A percentile compares a stretch with the other conserved stretches of the same genome.
Conservation (phyloP, 2,113 vertebrate genomes). For the Sclerurus mexicanus region DNA sequence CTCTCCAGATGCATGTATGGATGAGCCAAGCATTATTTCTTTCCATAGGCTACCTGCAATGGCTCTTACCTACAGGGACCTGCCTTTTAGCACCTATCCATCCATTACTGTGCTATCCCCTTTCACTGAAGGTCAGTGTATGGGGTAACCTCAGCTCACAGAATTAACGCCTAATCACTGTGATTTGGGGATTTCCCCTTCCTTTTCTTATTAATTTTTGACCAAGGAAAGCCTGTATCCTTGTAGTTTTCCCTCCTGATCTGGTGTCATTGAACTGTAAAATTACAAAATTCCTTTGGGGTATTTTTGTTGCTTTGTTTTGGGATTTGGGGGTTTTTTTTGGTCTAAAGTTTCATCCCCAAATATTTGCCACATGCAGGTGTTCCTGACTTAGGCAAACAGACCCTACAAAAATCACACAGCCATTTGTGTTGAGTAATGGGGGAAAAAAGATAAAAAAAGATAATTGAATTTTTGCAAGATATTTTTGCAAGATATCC, state of each 20-base stretch:
- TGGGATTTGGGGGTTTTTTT: not conserved
- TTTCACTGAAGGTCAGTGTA: not conserved
- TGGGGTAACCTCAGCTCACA: not conserved
- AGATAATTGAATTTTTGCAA: not conserved
- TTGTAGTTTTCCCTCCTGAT: not conserved
- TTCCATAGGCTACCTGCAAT: not conserved
- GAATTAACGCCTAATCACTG: not conserved
- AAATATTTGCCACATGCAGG: not conserved
- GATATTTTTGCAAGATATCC: not conserved
- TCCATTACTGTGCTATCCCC: not conserved
- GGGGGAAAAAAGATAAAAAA: not conserved
- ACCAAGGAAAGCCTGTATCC: not conserved
- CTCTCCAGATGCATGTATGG: not conserved
- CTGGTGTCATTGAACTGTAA: not conserved
- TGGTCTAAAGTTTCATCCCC: not conserved
- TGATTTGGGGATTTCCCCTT: not conserved
- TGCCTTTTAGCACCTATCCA: not conserved
- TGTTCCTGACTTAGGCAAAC: not conserved
- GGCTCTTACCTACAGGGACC: not conserved
- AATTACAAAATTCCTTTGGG: not conserved
- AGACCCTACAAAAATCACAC: not conserved
- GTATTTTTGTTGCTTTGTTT: not conserved
- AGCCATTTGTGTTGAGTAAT: not conserved
- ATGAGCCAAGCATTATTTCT: not conserved
- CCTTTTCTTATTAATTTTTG: not conserved